Evolutionary conservation across 2,888 invertebrate species (phyloP).

Genomic region (Drosophila vallismaia): DNA sequence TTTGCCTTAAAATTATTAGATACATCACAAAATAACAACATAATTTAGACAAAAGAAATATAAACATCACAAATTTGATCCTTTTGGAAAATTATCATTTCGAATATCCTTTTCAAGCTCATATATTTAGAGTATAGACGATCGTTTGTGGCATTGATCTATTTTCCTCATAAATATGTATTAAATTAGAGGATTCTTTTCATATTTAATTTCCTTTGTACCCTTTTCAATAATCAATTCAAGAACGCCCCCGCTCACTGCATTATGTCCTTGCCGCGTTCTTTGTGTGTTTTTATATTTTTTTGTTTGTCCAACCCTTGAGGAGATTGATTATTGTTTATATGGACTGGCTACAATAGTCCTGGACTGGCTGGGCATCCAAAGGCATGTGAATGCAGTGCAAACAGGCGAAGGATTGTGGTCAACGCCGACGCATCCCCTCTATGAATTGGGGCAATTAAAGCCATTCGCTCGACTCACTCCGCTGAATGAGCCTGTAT

Average conservation of each 20-base stretch:
- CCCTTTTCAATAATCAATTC: constrained; percentile 75
- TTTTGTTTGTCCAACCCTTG: constrained; percentile 77
- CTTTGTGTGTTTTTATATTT: constrained; percentile 55
- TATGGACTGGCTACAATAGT: constrained; percentile 57
- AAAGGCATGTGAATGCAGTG: constrained; percentile 63
- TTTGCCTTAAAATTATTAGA: background rate
- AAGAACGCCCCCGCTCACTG: constrained; percentile 69
- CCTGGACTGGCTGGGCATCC: constrained; percentile 9
- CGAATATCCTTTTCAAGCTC: background rate
- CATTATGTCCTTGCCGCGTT: constrained; percentile 68
- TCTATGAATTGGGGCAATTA: constrained; percentile 79
- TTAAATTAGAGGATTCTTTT: constrained; percentile 59
- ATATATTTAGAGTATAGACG: background rate
- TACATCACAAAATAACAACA: too few relatives aligned
- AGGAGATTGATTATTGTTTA: constrained; percentile 82
- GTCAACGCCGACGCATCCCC: constrained; percentile 63
- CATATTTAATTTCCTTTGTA: constrained; percentile 28
- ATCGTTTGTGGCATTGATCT: constrained; percentile 56
- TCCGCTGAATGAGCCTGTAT: constrained; percentile 61
- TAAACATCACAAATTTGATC: background rate
- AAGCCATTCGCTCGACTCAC: constrained; percentile 64
- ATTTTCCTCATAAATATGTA: constrained; percentile 73
- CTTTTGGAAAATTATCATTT: background rate
- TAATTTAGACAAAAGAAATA: background rate
- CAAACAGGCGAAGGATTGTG: constrained; percentile 72